These are phyloP conservation scores for Lerema accius DNA, from an alignment of 1,140 invertebrate genomes.

Conservation along the genomic window DNA sequence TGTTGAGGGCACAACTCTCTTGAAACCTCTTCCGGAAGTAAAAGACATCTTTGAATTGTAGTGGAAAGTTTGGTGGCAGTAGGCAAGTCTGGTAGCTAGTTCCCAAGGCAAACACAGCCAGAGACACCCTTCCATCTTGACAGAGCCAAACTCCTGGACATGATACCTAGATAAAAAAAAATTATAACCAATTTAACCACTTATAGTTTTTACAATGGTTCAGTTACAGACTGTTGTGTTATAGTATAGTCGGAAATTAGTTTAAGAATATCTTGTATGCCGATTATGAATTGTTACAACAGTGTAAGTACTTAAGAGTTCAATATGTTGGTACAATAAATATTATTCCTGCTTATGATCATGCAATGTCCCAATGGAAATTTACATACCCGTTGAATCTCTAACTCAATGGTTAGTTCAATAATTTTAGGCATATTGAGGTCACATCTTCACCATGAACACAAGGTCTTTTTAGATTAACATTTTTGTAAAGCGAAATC, in stretches of 20 bases:
- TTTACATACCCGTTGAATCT: constrained; percentile 60
- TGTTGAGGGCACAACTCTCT: constrained; percentile 75
- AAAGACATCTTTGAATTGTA: constrained; percentile 86
- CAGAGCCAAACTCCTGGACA: constrained; percentile 90
- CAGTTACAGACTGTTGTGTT: too few relatives aligned
- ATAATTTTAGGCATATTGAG: constrained; percentile 70
- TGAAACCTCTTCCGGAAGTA: constrained; percentile 85
- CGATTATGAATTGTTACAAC: too few relatives aligned
- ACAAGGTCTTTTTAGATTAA: background rate
- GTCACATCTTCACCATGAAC: constrained; percentile 19
- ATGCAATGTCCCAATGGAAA: too few relatives aligned
- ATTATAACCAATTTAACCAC: too few relatives aligned
- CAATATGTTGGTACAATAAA: too few relatives aligned
- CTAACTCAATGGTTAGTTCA: constrained; percentile 71
- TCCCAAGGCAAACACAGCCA: constrained; percentile 84
- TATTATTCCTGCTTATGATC: too few relatives aligned
- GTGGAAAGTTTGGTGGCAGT: constrained; percentile 85
- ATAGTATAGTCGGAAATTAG: too few relatives aligned
- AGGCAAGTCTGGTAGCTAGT: constrained; percentile 84
- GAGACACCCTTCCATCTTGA: constrained; percentile 86
- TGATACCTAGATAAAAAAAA: constrained; percentile 83
- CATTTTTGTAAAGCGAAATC: background rate
- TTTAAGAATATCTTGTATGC: too few relatives aligned
- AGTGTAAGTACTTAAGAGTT: too few relatives aligned
- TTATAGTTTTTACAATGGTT: too few relatives aligned